Evolutionary conservation across 64 coral and sea anemone genomes (phyloP), one percentile per base, ranked within the genome.

Genomic region (Orbicella faveolata): DNA sequence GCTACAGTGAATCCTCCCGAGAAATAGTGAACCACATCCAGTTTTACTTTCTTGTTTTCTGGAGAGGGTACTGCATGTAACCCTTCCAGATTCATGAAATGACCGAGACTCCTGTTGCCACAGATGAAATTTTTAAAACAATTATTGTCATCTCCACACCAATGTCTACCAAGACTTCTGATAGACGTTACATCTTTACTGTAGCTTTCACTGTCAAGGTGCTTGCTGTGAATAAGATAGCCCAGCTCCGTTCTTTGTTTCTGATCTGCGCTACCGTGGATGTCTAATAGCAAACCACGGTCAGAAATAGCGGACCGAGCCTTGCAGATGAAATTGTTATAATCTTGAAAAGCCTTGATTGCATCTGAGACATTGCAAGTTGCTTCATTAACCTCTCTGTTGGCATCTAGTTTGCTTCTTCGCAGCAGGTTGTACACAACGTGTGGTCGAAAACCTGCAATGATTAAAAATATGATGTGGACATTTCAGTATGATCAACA

Each of bases 361-460:
- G 87, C 74, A 19, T 88, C 87, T 61, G n/a, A 13, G 26, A 78
- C 51, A 25, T 88, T 62, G 74, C 77, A 62, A 35, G 87, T 88
- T 77, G 87, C 87, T 19, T 77, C 87, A 21, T 62, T 20, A 9
- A 88, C 63, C 74, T 64, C 74, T 30, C 87, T 74, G 23, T 88
- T 88, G 4, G 37, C 53, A n/a, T 88, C 87, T 7, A 88, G 33
- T 62, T 77, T 64, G 36, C 73, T 62, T 16, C 87, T 88, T 2
- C 13, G 18, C 48, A 88, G 9, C 20, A 20, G 17, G 87, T 77
- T 88, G 54, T 88, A 77, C 52, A 88, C 87, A 39, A 61, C 73
- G 34, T 88, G 74, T 63, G 87, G 87, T 88, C 87, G 73, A 23
- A 76, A 19, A 88, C 87, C 87, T 88, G 2, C 36, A 63, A 8